Evolutionary conservation across 2,797 vertebrate species (phyloP), one percentile per base, ranked within the genome.

Genomic region (Mareca penelope): DNA sequence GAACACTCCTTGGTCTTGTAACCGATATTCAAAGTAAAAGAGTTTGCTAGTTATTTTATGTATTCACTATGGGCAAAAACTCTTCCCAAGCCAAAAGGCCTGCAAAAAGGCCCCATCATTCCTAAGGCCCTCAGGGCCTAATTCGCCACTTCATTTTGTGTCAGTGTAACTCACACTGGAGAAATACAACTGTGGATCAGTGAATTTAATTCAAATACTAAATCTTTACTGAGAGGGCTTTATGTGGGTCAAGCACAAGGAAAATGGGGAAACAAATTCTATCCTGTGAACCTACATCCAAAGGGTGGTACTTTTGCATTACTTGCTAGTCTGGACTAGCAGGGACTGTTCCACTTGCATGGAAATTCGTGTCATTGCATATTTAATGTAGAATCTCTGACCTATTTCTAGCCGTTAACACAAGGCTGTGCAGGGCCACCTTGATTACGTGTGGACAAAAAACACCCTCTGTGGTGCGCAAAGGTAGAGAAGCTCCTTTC

Each of bases 31-130:
- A 85, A 83, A 96, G 95, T 83, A 73, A 76, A 91, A 65, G 90
- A 90, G 37, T 95, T 93, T 89, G 88, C 89, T 96, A 82, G 93
- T 96, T 96, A 96, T 96, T 95, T 96, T 77, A 65, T 81, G 81
- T 94, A 92, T 95, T 95, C 94, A 82, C 95, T 84, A 68, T 78
- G 94, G 93, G 85, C 81, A 89, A 79, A 90, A 95, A 17, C 42
- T 89, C 69, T 94, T 95, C 91, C 90, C 63, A 72, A 17, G 9
- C 79, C 90, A 86, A 82, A 94, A 90, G 89, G 78, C 61, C 80
- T 94, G 94, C 64, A 39, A 53, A 82, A 82, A 85, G 78, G 90
- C 80, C 70, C 93, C 84, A 93, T 93, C 94, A 85, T 71, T 97
- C 53, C 65, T 23, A 18, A 88, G 91, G 80, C 95, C 94, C 90